Percentiles rank a stretch among this genome's conserved stretches.
phyloP scores from a whole-genome alignment of 1,140 invertebrate species.

The Hypsibius dujardini region DNA sequence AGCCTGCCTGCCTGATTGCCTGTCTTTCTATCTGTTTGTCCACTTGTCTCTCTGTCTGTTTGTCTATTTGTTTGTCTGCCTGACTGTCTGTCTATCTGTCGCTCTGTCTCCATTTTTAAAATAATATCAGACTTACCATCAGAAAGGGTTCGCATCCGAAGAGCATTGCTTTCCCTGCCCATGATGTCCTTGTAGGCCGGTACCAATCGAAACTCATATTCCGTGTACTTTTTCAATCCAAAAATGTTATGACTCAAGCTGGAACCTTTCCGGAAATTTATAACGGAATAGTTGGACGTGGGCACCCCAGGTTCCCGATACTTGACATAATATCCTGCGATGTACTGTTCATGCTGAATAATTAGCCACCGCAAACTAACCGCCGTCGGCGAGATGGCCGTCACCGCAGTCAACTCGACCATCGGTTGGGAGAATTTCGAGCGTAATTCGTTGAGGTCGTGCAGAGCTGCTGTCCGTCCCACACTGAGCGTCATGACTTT shows the following conservation, averaged over 20 bases:
- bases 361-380: background rate
- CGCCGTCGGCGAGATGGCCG: background rate
- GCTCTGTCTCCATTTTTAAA: too few species aligned
- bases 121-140: slow-evolving; percentile 30
- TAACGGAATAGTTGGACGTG: slow-evolving; percentile 43
- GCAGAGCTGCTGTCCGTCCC: too few species aligned
- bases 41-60: too few species aligned
- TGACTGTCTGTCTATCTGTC: too few species aligned
- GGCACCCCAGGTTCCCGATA: slow-evolving; percentile 51
- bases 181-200: slow-evolving; percentile 65
- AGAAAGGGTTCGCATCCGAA: slow-evolving; percentile 35
- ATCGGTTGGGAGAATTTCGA: background rate
- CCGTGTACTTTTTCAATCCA: slow-evolving; percentile 58
- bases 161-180: slow-evolving; percentile 47
- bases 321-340: slow-evolving; percentile 79
- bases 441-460: background rate
- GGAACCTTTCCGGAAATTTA: slow-evolving; percentile 33
- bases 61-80: too few species aligned
- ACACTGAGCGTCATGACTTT: slow-evolving; percentile 24
- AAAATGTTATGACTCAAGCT: slow-evolving; percentile 41
- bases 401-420: background rate
- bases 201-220: slow-evolving; percentile 71
- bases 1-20: too few species aligned
- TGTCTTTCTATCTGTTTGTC: too few species aligned
- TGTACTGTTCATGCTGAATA: slow-evolving; percentile 28